Conservation (phyloP, 2,888 invertebrate genomes). For the Mesorhabditis spiculigera region DNA sequence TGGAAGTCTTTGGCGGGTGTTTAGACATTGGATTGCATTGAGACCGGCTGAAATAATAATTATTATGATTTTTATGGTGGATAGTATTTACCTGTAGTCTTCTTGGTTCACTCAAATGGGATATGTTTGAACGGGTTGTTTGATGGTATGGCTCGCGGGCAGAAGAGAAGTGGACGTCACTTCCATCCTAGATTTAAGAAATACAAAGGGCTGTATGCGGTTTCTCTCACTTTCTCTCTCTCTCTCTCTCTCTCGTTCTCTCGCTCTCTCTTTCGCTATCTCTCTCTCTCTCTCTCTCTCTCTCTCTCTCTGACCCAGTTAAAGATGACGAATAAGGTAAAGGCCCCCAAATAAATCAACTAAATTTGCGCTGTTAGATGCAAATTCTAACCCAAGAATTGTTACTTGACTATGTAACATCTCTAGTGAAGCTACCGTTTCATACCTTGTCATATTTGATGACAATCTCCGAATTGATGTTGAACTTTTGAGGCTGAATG, state of each 20-base stretch:
- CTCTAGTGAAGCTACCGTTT: not conserved
- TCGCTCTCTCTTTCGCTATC: too few relatives aligned
- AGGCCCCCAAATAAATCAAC: too few relatives aligned
- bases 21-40: constrained; percentile 3
- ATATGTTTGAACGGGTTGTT: not conserved
- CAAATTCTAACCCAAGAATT: not conserved
- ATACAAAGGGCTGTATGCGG: not conserved
- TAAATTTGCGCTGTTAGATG: too few relatives aligned
- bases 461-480: constrained; percentile 57
- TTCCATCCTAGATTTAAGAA: not conserved
- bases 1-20: too few relatives aligned
- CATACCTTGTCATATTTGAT: constrained; percentile 54
- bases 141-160: not conserved
- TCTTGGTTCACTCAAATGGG: not conserved
- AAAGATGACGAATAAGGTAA: too few relatives aligned
- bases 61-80: not conserved
- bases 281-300: too few relatives aligned
- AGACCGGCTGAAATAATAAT: constrained; percentile 4
- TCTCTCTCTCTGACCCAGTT: too few relatives aligned
- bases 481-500: constrained; percentile 45
- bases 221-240: not conserved
- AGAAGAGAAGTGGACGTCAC: not conserved
- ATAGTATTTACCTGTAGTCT: not conserved
- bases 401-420: not conserved
- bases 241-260: not conserved